Evolutionary conservation across 2,797 vertebrate species (phyloP).

Genomic region (Todus mexicanus): DNA sequence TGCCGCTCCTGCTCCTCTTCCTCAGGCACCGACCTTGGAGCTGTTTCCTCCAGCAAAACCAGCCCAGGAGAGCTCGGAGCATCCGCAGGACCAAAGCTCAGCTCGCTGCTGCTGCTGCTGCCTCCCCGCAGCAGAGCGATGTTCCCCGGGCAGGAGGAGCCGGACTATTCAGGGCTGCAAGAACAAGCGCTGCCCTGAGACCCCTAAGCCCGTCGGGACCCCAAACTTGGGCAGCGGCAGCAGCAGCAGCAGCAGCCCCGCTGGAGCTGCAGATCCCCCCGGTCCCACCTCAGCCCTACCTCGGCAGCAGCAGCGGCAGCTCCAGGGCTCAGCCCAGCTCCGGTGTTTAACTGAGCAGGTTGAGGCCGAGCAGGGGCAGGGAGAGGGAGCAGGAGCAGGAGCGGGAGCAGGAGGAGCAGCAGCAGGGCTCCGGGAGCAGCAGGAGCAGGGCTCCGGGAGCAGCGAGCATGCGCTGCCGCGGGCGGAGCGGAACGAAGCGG

Average conservation of each 20-base stretch:
- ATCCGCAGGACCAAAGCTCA: not conserved
- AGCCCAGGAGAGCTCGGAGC: not conserved
- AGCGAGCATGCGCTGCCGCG: constrained; percentile 6
- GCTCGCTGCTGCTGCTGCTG: not conserved
- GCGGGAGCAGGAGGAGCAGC: too few relatives aligned
- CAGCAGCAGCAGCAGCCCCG: not conserved
- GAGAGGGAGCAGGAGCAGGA: too few relatives aligned
- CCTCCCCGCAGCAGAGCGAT: not conserved
- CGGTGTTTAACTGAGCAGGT: constrained; percentile 14
- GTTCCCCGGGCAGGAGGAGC: not conserved
- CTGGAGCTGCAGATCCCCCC: too few relatives aligned
- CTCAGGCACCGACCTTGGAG: not conserved
- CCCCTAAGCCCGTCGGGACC: not conserved
- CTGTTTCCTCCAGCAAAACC: not conserved
- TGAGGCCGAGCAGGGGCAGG: not conserved
- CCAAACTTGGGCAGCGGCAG: too few relatives aligned
- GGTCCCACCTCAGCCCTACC: not conserved
- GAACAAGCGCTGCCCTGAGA: not conserved
- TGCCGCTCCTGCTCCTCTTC: not conserved
- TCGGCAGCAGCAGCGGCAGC: not conserved
- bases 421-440: too few relatives aligned
- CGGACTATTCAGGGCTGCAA: not conserved
- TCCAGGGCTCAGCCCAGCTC: not conserved
- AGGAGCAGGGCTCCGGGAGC: too few relatives aligned
- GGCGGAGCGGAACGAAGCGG: not conserved